Conservation (phyloP, 2,797 vertebrate species). For the Characodon lateralis region DNA sequence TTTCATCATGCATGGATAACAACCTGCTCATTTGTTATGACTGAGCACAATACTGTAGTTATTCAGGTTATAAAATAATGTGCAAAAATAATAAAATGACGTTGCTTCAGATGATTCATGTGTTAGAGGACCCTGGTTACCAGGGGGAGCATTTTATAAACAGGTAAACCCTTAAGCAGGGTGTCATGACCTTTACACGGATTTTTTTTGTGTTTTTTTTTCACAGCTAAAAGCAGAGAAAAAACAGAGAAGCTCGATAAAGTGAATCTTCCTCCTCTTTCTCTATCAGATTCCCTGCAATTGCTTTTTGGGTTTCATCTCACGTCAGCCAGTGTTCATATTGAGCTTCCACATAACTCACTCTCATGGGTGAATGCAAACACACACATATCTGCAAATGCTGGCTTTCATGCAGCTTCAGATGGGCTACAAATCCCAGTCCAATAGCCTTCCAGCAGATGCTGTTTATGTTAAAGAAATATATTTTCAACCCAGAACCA, state of each 20-base stretch:
- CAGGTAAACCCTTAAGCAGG: constrained; percentile 37
- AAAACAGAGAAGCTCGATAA: constrained; percentile 11
- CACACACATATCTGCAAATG: constrained; percentile 9
- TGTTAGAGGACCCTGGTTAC: constrained; percentile 13
- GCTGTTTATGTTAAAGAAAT: constrained; percentile 17
- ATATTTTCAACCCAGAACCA: constrained; percentile 39
- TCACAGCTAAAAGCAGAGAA: constrained; percentile 14
- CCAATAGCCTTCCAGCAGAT: constrained; percentile 37
- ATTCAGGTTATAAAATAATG: constrained; percentile 10
- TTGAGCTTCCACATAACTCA: constrained; percentile 35
- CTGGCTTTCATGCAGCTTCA: constrained; percentile 27
- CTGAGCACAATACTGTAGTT: constrained; percentile 16
- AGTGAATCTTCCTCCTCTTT: constrained; percentile 36
- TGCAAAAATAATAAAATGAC: constrained; percentile 22
- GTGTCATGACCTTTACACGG: constrained; percentile 36
- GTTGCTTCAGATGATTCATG: constrained; percentile 4
- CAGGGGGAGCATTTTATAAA: constrained; percentile 25
- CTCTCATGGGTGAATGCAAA: constrained; percentile 28
- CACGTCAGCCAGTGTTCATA: constrained; percentile 22
- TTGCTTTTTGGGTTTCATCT: constrained; percentile 26
- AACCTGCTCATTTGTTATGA: constrained; percentile 27
- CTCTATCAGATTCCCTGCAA: constrained; percentile 33
- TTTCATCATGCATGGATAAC: constrained; percentile 23
- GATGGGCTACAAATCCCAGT: constrained; percentile 37
- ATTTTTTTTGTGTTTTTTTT: not conserved